Percentiles rank a stretch among this genome's conserved stretches.
Evolutionary conservation across 2,797 vertebrate species (phyloP).

Genomic region (Lemur catta): DNA sequence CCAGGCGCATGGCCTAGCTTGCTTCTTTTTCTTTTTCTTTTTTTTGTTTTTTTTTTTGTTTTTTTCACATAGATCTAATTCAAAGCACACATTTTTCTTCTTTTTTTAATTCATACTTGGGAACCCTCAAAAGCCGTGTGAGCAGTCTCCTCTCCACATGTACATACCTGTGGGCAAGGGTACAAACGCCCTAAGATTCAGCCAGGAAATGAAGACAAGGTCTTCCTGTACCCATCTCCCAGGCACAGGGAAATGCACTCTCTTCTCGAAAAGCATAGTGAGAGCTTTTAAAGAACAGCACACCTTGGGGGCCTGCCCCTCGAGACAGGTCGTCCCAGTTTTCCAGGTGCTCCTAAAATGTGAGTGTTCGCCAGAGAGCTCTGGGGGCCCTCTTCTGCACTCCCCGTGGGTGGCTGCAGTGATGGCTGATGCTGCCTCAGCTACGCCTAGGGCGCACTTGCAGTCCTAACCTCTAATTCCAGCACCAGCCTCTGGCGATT

Average conservation of each 20-base stretch:
- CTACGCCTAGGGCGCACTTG: rapidly evolving
- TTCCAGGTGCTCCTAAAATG: neutral
- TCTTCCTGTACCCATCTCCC: neutral
- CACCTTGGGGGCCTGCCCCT: neutral
- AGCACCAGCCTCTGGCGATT: neutral
- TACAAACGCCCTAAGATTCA: slow-evolving; percentile 20
- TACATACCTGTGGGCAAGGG: neutral
- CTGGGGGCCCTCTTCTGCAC: neutral
- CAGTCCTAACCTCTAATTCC: too few species aligned
- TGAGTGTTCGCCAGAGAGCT: neutral
- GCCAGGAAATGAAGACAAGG: neutral
- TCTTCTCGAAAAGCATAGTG: neutral
- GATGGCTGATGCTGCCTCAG: rapidly evolving
- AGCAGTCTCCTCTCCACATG: slow-evolving; percentile 16
- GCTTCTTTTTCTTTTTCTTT: neutral
- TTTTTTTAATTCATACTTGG: slow-evolving; percentile 60
- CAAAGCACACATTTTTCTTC: slow-evolving; percentile 68
- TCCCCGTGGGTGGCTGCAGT: neutral
- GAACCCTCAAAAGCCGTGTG: slow-evolving; percentile 66
- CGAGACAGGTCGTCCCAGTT: neutral
- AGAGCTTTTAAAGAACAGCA: neutral
- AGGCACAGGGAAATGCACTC: neutral
- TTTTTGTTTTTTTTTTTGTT: neutral
- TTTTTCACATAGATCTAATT: slow-evolving; percentile 48
- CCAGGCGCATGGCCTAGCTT: neutral